Base-by-base conservation (phyloP, 2,113 vertebrate genomes). In the Etia nguti region DNA sequence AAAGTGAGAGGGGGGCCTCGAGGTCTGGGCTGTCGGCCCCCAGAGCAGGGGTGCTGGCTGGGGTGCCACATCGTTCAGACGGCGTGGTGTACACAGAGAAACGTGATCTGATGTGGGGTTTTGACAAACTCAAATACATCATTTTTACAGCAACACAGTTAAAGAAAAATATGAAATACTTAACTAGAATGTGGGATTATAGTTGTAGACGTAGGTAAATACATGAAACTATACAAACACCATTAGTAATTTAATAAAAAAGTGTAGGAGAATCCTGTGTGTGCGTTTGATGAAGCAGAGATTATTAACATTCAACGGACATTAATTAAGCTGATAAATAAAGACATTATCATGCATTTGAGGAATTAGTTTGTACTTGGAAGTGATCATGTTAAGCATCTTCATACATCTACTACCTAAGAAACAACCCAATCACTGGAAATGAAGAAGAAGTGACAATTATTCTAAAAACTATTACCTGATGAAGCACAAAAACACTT, bases 81-180 rank as follows among this genome's bases (percentile, higher is more conserved):
- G 85, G 91, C 60, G 73, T 48, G 82, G 89, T 94, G 90, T 91
- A 95, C 95, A 96, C 94, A 95, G 54, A 92, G 94, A 94, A 94
- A 95, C 86, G 82, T 94, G 96, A 96, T 94, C 95, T 96, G 95
- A 96, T 95, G 91, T 88, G 82, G 65, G 81, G 20, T 60, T 90
- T 56, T 57, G 24, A 90, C 86, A 85, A 80, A 83, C 48, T 62
- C 36, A 36, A 52, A 55, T 68, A 52, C 34, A n/a, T 36, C 41
- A 46, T 48, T 41, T 65, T 31, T 57, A 18, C 24, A 48, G 16
- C 57, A 83, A 52, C 60, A 38, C 50, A 1, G 57, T 46, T 2
- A 65, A 48, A 13, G 24, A 70, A 10, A 8, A 18, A 10, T 10
- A 48, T 36, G n/a, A 50, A 62, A 55, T 29, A 80, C 13, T 29